Percentiles rank a stretch among this genome's conserved stretches.
Evolutionary conservation across 2,113 vertebrate genomes (phyloP).

Genomic region (Tetrax tetrax): DNA sequence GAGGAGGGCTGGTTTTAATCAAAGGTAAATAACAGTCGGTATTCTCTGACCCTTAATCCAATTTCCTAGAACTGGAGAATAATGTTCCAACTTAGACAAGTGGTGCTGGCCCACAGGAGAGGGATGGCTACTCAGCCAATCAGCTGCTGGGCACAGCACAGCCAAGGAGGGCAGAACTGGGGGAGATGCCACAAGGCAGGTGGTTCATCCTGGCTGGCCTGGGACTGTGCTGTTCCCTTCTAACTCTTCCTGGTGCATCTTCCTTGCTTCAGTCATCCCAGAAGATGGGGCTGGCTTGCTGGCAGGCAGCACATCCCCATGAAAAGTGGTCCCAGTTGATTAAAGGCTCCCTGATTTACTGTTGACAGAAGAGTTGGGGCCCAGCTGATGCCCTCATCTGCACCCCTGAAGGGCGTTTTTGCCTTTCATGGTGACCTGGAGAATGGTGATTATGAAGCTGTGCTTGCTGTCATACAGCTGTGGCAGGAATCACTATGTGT

Average conservation of each 20-base stretch:
- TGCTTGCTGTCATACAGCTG: not conserved
- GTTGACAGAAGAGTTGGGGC: not conserved
- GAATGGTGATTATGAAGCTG: not conserved
- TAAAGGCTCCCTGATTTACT: not conserved
- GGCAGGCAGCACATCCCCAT: not conserved
- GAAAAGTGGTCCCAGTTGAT: not conserved
- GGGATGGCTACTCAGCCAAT: not conserved
- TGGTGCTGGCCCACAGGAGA: not conserved
- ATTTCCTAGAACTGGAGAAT: slow-evolving; percentile 55
- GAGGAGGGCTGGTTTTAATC: slow-evolving; percentile 65
- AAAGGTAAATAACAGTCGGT: slow-evolving; percentile 66
- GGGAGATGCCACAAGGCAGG: not conserved
- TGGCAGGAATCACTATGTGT: not conserved
- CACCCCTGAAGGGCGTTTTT: not conserved
- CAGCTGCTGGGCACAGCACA: not conserved
- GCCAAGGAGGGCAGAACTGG: not conserved
- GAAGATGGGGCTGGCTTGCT: not conserved
- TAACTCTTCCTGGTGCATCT: not conserved
- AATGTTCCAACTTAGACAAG: not conserved
- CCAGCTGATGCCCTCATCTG: not conserved
- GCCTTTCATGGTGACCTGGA: not conserved
- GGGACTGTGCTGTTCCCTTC: not conserved
- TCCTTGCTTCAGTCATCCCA: not conserved
- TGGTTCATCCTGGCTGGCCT: not conserved
- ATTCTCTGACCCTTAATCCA: slow-evolving; percentile 67